Base-by-base conservation (phyloP, 2,797 vertebrate species). In the Emys orbicularis region DNA sequence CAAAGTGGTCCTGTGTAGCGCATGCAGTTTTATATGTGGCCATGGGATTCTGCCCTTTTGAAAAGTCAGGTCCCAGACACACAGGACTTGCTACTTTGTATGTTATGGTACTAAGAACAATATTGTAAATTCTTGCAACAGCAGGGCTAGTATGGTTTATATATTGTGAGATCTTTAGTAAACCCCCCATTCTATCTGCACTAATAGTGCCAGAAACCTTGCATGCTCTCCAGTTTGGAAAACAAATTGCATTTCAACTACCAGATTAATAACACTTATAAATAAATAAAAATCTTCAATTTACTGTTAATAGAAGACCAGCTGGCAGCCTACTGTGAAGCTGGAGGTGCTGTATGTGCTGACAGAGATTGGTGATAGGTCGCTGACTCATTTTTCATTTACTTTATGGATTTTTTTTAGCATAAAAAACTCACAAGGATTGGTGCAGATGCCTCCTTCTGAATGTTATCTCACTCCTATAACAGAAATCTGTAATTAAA, bases 331-430 rank as follows among this genome's bases (percentile, higher is more conserved):
- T 89, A 50, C 84, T 81, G 61, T 18, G 54, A 50, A 96, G 94
- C 87, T 94, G 87, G 91, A 96, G 97, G 96, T 94, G 86, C 52
- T 37, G 92, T 61, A 82, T 81, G 93, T 82, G 87, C 92, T 74
- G 93, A 85, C 85, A 91, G 88, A 95, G 90, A 97, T 50, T 88
- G 79, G 79, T 87, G 59, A 90, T 85, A 79, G 84, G 82, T 83
- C 96, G 94, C 94, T 93, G 97, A 97, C 52, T 97, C 96, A 97
- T 96, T 97, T 97, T 91, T 97, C 94, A 95, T 94, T 81, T 94
- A 81, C 61, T 91, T 92, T 90, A 86, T 84, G 79, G 87, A 8
- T 83, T 37, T 61, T 68, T 88, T 96, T 92, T 74, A 94, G 92
- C 74, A 52, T 0, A 8, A 96, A 91, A 47, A 93, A 53, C 86